Conservation (phyloP, 1,140 invertebrate species). For the Steinernema feltiae region DNA sequence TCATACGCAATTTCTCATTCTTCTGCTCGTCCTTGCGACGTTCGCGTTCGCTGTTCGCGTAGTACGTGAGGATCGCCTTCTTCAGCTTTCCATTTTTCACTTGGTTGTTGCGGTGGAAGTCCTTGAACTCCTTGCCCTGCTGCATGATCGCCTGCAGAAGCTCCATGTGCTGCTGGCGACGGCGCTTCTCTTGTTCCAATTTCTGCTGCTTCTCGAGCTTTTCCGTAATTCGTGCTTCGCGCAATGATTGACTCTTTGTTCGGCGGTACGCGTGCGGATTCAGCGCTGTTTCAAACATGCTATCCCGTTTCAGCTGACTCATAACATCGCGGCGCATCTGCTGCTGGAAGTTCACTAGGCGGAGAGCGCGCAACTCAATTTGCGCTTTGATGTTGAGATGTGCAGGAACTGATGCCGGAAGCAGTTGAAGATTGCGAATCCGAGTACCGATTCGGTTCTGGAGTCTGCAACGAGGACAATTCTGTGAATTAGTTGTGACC, state of each 20-base stretch:
- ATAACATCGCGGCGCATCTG: conserved; percentile 67
- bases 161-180: conserved; percentile 75
- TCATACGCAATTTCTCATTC: conserved; percentile 96
- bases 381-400: conserved; percentile 84
- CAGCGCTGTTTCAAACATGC: conserved; percentile 87
- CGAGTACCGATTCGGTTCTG: conserved; percentile 60
- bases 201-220: conserved; percentile 98
- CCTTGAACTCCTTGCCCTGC: conserved; percentile 20
- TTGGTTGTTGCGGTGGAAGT: conserved; percentile 67
- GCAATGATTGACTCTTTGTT: conserved; percentile 83
- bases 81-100: conserved; percentile 80
- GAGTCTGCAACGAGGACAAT: conserved; percentile 55
- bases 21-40: conserved; percentile 98
- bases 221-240: conserved; percentile 92
- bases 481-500: not conserved
- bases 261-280: conserved; percentile 94
- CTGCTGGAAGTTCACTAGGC: conserved; percentile 89
- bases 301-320: conserved; percentile 81
- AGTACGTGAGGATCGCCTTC: conserved; percentile 88
- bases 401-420: conserved; percentile 83
- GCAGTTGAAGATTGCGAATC: conserved; percentile 60
- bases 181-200: conserved; percentile 87
- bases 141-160: conserved; percentile 16
- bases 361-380: conserved; percentile 83
- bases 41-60: conserved; percentile 92